phyloP scores from a whole-genome alignment of 2,888 invertebrate genomes.

The Protophormia terraenovae region DNA sequence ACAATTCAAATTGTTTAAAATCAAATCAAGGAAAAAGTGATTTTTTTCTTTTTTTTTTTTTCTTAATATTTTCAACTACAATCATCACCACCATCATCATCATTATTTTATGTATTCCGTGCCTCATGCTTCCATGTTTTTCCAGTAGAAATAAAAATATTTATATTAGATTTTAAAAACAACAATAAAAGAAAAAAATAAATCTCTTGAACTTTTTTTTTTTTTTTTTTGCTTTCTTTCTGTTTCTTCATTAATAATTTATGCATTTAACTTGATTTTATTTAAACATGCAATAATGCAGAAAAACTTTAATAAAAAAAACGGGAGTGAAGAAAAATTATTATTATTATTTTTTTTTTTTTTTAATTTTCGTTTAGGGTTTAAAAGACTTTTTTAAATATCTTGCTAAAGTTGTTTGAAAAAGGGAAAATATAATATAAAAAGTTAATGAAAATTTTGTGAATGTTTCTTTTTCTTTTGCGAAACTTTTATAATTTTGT shows the following conservation, averaged over 20 bases:
- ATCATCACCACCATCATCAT: not conserved
- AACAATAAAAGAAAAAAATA: constrained; percentile 8
- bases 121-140: constrained; percentile 33
- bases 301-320: constrained; percentile 1
- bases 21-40: constrained; percentile 43
- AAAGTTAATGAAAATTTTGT: constrained; percentile 21
- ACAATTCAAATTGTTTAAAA: constrained; percentile 26
- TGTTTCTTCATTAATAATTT: constrained; percentile 54
- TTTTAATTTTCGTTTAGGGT: not conserved
- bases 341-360: not conserved
- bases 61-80: too few relatives aligned
- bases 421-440: constrained; percentile 24
- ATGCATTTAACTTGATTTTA: constrained; percentile 61
- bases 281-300: constrained; percentile 54
- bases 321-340: not conserved
- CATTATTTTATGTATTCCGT: constrained; percentile 34
- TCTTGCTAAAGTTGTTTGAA: not conserved
- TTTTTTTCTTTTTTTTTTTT: too few relatives aligned
- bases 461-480: not conserved
- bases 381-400: not conserved
- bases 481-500: not conserved
- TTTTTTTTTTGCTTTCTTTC: constrained; percentile 15
- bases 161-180: constrained; percentile 16
- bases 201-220: constrained; percentile 9
- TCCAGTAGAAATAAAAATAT: constrained; percentile 22